A percentile compares a stretch with the other conserved stretches of the same genome.
Conservation (phyloP, 2,113 vertebrate genomes). For the Rhabdomys dilectus region DNA sequence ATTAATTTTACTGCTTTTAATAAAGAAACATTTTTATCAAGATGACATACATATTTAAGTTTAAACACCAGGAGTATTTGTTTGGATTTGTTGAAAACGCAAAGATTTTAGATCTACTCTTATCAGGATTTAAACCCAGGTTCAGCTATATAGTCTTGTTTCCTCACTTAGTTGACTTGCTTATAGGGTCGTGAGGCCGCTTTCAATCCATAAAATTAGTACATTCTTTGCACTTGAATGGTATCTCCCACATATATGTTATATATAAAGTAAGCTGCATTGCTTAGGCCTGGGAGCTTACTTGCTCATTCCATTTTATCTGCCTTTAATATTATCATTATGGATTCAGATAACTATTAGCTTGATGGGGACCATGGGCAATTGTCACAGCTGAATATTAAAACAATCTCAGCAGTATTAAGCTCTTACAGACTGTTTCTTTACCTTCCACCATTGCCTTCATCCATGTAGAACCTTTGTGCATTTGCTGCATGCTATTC, state of each 20-base stretch:
- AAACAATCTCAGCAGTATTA: accelerated
- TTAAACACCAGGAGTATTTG: neutral
- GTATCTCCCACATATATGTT: neutral
- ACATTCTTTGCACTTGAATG: neutral
- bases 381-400: neutral
- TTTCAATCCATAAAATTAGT: neutral
- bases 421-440: neutral
- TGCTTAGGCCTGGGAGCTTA: accelerated
- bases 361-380: neutral
- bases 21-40: neutral
- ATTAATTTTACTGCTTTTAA: neutral
- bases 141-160: neutral
- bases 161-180: neutral
- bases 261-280: neutral
- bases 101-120: neutral
- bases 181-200: neutral
- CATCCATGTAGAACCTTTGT: neutral
- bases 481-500: neutral
- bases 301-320: neutral
- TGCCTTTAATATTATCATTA: neutral
- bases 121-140: neutral
- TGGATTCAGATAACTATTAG: neutral
- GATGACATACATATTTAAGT: neutral
- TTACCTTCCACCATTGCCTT: neutral
- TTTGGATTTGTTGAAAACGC: neutral